A percentile compares a stretch with the other conserved stretches of the same genome.
These are phyloP conservation scores for Accipiter virgatus DNA, from an alignment of 2,113 vertebrate species.

Conservation along the genomic window DNA sequence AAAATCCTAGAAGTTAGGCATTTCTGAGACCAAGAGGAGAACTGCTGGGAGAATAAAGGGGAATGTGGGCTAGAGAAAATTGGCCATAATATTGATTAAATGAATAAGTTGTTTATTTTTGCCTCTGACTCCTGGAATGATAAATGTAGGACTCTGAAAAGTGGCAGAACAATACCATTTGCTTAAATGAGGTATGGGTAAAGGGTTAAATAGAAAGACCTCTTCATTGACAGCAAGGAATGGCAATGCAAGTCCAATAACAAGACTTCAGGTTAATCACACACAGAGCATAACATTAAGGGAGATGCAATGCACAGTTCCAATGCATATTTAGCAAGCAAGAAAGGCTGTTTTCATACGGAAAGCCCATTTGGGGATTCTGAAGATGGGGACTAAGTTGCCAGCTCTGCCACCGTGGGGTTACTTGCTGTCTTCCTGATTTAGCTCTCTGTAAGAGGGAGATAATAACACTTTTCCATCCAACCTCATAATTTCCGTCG, in stretches of 20 bases:
- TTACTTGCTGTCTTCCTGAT: neutral
- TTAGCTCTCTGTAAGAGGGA: neutral
- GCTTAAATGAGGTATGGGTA: neutral
- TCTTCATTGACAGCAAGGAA: neutral
- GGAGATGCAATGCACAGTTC: neutral
- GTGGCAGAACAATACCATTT: neutral
- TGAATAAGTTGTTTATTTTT: neutral
- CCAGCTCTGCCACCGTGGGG: neutral
- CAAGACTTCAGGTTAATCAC: neutral
- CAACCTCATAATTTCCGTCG: neutral
- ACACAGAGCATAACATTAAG: neutral
- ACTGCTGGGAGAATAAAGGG: neutral
- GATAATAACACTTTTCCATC: neutral
- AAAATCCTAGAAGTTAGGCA: neutral
- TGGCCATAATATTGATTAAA: neutral
- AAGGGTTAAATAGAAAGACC: neutral
- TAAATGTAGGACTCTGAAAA: neutral
- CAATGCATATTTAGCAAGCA: neutral
- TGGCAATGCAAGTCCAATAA: neutral
- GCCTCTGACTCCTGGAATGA: neutral
- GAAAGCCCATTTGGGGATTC: neutral
- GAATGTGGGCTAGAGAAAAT: neutral
- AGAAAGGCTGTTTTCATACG: neutral
- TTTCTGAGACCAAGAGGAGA: neutral
- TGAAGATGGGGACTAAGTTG: neutral